Evolutionary conservation across 2,797 vertebrate species (phyloP).

Genomic region (Myotis vivesi): DNA sequence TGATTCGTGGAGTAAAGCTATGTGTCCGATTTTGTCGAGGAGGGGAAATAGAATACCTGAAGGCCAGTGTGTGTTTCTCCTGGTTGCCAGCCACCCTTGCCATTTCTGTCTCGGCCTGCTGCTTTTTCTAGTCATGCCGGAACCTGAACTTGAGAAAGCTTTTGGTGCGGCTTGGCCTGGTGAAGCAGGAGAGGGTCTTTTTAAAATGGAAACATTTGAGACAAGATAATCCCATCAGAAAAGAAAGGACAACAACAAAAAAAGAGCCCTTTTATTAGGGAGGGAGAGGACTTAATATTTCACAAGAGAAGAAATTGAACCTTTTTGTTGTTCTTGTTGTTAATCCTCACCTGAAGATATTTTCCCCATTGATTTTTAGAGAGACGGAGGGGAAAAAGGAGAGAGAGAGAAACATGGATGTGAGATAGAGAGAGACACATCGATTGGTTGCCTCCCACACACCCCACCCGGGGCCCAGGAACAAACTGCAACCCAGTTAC

Average conservation of each 20-base stretch:
- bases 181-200: background rate
- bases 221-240: background rate
- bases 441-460: background rate
- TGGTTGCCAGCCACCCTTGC: background rate
- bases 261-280: background rate
- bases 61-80: background rate
- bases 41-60: background rate
- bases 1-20: constrained; percentile 10
- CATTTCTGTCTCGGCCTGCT: background rate
- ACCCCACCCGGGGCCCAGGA: background rate
- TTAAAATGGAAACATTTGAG: background rate
- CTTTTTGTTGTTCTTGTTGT: background rate
- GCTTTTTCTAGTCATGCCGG: background rate
- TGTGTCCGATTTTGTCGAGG: background rate
- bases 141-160: constrained; percentile 26
- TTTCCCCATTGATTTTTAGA: background rate
- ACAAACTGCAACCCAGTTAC: too few species aligned
- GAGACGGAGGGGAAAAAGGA: background rate
- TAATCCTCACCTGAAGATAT: background rate
- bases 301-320: background rate
- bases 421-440: background rate
- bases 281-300: background rate
- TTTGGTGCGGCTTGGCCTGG: background rate
- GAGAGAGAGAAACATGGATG: background rate
- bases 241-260: background rate